A percentile compares a stretch with the other conserved stretches of the same genome.
Conservation (phyloP, 2,888 invertebrate species). For the Epinotia ramella region DNA sequence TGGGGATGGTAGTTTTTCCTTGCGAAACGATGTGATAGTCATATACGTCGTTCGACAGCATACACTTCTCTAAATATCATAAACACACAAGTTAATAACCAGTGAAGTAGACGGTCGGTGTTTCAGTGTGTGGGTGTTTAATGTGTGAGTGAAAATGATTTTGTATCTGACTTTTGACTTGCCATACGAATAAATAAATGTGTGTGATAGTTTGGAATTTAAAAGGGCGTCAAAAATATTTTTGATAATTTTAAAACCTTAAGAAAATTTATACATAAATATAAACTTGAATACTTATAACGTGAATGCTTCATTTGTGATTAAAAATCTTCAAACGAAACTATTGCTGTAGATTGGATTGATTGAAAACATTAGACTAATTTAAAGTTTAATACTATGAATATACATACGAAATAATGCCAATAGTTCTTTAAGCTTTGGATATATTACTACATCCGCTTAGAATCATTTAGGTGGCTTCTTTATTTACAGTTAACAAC, state of each 20-base stretch:
- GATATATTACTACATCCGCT: too few relatives aligned
- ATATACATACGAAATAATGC: too few relatives aligned
- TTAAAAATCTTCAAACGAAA: background rate
- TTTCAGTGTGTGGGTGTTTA: constrained; percentile 42
- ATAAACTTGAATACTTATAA: background rate
- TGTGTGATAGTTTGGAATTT: constrained; percentile 4
- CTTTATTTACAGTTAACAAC: too few relatives aligned
- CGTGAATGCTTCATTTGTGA: background rate
- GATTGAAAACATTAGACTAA: background rate
- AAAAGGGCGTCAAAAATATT: background rate
- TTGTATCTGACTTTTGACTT: too few relatives aligned
- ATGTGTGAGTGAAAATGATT: constrained; percentile 14
- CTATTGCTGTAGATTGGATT: background rate
- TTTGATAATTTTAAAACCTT: background rate
- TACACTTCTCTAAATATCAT: constrained; percentile 88
- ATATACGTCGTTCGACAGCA: constrained; percentile 91
- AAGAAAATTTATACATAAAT: background rate
- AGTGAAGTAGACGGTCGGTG: constrained; percentile 43
- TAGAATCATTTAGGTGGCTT: too few relatives aligned
- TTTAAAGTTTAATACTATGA: background rate
- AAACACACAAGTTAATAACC: constrained; percentile 64
- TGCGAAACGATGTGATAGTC: constrained; percentile 96
- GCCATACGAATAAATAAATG: too few relatives aligned
- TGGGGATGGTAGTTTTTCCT: constrained; percentile 96
- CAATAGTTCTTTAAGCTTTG: too few relatives aligned